These are phyloP conservation scores for Neodiprion virginianus DNA, from an alignment of 1,140 invertebrate species.

Conservation along the genomic window DNA sequence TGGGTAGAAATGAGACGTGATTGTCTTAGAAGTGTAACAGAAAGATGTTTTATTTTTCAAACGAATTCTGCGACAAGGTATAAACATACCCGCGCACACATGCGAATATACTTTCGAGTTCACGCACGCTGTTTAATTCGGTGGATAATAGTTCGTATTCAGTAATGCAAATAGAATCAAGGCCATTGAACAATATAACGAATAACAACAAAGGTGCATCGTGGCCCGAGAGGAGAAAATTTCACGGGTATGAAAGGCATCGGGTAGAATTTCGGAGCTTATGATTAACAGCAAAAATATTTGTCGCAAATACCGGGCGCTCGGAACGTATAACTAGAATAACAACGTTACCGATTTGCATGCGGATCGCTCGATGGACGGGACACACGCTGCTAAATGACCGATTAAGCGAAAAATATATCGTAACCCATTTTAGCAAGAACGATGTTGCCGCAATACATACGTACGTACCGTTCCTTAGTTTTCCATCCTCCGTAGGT, in stretches of 20 bases:
- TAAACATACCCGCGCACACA: too few relatives aligned
- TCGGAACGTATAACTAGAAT: background rate
- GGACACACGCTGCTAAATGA: background rate
- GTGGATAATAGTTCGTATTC: background rate
- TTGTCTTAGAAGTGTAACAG: too few relatives aligned
- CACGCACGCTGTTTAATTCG: too few relatives aligned
- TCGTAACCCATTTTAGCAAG: background rate
- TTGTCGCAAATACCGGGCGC: background rate
- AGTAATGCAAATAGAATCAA: background rate
- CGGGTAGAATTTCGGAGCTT: background rate
- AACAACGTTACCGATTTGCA: background rate
- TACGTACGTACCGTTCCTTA: background rate
- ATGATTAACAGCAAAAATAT: background rate
- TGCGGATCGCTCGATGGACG: background rate
- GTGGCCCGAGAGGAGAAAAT: background rate
- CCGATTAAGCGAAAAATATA: background rate
- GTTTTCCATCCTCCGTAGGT: conserved; percentile 3
- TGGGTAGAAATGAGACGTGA: too few relatives aligned
- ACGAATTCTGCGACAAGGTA: too few relatives aligned
- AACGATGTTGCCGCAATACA: background rate
- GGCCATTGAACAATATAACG: background rate
- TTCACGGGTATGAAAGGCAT: background rate
- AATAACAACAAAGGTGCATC: background rate
- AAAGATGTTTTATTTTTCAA: too few relatives aligned
- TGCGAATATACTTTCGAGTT: too few relatives aligned